Evolutionary conservation across 2,797 vertebrate species (phyloP), one percentile per base, ranked within the genome.

Genomic region (Hyperoplus lanceolatus): DNA sequence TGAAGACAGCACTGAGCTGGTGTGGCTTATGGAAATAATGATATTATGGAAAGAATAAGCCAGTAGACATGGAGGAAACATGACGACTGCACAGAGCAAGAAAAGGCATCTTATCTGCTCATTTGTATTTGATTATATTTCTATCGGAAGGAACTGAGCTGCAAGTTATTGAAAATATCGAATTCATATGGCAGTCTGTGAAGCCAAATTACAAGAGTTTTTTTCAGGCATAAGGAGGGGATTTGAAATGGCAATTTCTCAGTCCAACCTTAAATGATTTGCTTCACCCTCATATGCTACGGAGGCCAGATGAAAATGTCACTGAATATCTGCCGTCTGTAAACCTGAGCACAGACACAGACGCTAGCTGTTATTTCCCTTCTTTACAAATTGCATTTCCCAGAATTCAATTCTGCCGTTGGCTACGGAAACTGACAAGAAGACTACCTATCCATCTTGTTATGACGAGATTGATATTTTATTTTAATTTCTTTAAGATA

Each of bases 1-100:
- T 50, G 10, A 18, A 62, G 9, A 51, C 10, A 51, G 59, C n/a
- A 7, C 41, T 13, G 59, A 73, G 50, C n/a, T 12, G 71, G 1
- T 36, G 51, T 18, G 50, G 36, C 5, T 21, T 14, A 42, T 58
- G 16, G 68, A 58, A 66, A 64, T 54, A 38, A 68, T 43, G 39
- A 77, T 36, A 43, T 7, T 13, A 4, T 38, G 21, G 45, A 71
- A 51, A n/a, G 13, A 39, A 65, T 80, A 60, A 72, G 38, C 49
- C 21, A 56, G n/a, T 9, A 13, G 58, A 58, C 39, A 62, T 2
- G 18, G 14, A 65, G 29, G 76, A 58, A 77, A 75, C 67, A 54
- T 54, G 61, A 73, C 21, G 58, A 50, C 53, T 56, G 50, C 55
- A 48, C 15, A 57, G 41, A 5, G 15, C 16, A 4, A 64, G 48